A percentile compares a stretch with the other conserved stretches of the same genome.
Evolutionary conservation across 2,888 invertebrate genomes (phyloP).

Genomic region (Chironomus tentans): DNA sequence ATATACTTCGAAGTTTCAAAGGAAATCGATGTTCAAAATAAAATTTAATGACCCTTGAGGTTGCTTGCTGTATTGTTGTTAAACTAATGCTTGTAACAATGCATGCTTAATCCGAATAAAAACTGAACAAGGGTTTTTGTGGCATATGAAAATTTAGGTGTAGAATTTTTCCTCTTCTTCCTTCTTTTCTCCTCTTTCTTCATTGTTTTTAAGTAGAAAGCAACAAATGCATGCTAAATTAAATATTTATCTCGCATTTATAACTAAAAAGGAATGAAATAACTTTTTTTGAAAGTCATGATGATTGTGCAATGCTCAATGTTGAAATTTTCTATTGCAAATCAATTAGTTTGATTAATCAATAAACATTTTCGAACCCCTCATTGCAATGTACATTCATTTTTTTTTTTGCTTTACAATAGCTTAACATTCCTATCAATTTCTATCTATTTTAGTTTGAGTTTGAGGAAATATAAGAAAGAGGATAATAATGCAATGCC

Average conservation of each 20-base stretch:
- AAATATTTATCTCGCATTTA: too few species aligned
- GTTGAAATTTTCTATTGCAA: constrained; percentile 14
- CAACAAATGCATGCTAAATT: not conserved
- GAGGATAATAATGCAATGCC: constrained; percentile 14
- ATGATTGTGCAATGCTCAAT: constrained; percentile 18
- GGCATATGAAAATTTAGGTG: not conserved
- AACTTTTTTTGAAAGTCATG: constrained; percentile 2
- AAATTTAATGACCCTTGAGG: constrained; percentile 27
- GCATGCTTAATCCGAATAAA: constrained; percentile 27
- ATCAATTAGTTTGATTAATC: constrained; percentile 27
- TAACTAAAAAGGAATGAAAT: too few species aligned
- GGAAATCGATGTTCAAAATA: constrained; percentile 27
- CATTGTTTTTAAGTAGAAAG: not conserved
- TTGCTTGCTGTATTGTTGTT: constrained; percentile 4
- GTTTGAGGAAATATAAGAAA: not conserved
- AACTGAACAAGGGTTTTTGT: not conserved
- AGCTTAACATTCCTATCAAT: not conserved
- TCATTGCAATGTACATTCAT: not conserved
- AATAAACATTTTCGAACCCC: constrained; percentile 21
- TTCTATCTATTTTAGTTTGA: not conserved
- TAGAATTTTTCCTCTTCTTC: too few species aligned
- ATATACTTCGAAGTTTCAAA: constrained; percentile 7
- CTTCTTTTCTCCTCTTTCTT: not conserved
- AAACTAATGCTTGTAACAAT: constrained; percentile 2
- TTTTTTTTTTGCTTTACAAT: not conserved